Base-by-base conservation (phyloP, 2,113 vertebrate genomes). In the Pandion haliaetus region DNA sequence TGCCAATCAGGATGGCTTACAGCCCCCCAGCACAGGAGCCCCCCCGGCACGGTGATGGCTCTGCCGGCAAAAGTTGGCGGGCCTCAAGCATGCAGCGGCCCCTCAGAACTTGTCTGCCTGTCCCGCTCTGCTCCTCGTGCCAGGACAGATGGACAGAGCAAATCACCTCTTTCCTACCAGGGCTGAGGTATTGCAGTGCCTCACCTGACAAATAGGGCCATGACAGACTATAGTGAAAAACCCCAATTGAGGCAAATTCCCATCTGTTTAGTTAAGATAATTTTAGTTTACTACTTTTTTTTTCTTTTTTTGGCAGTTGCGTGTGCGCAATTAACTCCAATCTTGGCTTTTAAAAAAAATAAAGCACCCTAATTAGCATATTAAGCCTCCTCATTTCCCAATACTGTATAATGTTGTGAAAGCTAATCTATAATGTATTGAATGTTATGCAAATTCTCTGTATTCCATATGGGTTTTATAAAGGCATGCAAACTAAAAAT, bases 391-490 rank as follows among this genome's bases (percentile, higher is more conserved):
- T 96, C 93, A 92, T 96, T 96, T 96, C 95, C 93, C 97, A 95
- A 74, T 96, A 94, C 95, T 95, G 82, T 96, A 95, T 97, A 77
- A 94, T 91, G 91, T 96, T 96, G 91, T 92, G 93, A 96, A 96
- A 96, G 96, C 94, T 96, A 97, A 97, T 97, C 96, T 97, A 90
- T 96, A 94, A 96, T 92, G 92, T 96, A 96, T 91, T 96, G 96
- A 90, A 91, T 93, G 93, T 86, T 94, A 95, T 96, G 95, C 96
- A 97, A 93, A 96, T 96, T 92, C 82, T 88, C 90, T 90, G 72
- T 95, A 50, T 71, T 96, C 87, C 71, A 6, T 93, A 83, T 73
- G 93, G 97, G 89, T 63, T 97, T 95, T 97, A 70, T 90, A 93
- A 96, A 96, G 91, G 85, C 67, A 95, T 90, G 95, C 93, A 96